Evolutionary conservation across 2,888 invertebrate genomes (phyloP), one percentile per base, ranked within the genome.

Genomic region (Noctua janthina): DNA sequence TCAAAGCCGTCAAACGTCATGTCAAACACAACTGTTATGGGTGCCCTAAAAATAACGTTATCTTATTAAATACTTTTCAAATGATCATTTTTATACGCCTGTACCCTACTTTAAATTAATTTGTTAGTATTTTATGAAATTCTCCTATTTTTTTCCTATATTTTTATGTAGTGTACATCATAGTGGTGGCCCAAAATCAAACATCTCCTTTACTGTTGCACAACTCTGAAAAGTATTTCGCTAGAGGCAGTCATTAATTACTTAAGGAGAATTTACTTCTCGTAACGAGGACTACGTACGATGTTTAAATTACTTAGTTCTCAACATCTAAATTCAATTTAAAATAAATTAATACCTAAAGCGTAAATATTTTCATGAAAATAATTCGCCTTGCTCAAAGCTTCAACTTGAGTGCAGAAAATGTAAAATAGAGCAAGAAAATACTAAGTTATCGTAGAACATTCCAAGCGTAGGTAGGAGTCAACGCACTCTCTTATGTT

Each of bases 401-500:
- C 74, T 56, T 75, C 64, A 66, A 74, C 79, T 80, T 75, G 74
- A 87, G 77, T 77, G 79, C 54, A 86, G 76, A 82, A 77, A 86
- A 82, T 76, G 78, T 85, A 86, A 90, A 86, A 88, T 87, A 85
- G 80, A 87, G 79, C 78, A 80, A 78, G 79, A 82, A 79, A 83
- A 86, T 87, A 81, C 81, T 83, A 87, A 86, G 78, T 82, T 87
- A 85, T 78, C 76, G 67, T 82, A 79, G 76, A 84, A 83, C 49
- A 78, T 86, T 88, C 86, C 87, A 87, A 86, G 84, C 84, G 88
- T 90, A 83, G 86, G 79, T 92, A 87, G 91, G 90, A 95, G 96
- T 96, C 96, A 96, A 96, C 95, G 96, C 96, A 95, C 96, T 93
- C 96, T 93, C 95, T 90, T 92, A 93, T 90, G 92, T 93, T 92